Evolutionary conservation across 2,888 invertebrate species (phyloP), one percentile per base, ranked within the genome.

Genomic region (Busseola fusca): DNA sequence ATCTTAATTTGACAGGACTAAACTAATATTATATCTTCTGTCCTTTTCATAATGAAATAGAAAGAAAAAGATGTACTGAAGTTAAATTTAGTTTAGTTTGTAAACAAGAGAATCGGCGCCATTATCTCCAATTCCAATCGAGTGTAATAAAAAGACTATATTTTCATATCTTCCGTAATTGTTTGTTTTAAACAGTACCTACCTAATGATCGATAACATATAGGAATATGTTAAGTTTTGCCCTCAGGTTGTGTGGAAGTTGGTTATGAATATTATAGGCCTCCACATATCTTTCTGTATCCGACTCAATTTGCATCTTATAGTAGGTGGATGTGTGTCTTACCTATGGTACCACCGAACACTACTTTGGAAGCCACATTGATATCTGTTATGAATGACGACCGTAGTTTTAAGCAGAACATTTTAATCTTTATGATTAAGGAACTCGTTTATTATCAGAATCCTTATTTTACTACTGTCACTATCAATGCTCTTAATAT

Each of bases 231-330:
- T 30, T 48, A 45, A 18, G 16, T 40, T n/a, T 58, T 30, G 14
- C 30, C 45, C n/a, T 58, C 16, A 1, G 57, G 50, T 21, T 57
- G 18, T 37, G 45, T 57, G 21, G 52, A 54, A 54, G 12, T 34
- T 30, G 16, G 7, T 63, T 74, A 63, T 77, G 62, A 77, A 63
- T 77, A 69, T 25, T 58, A 30, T 63, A 74, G 12, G 14, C 37
- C 37, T 40, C 21, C 45, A 21, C 34, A 34, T 67, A 68, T 77
- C 4, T 77, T 68, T 69, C 37, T 14, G n/a, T 52, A 30, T 30
- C 60, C 45, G 45, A 59, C 34, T 70, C 52, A 78, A 64, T 75
- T 71, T 70, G n/a, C 40, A 71, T 48, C 40, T n/a, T 48, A 54
- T 37, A 63, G 45, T 37, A 45, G 27, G 7, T 42, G 12, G 25